Conservation (phyloP, 2,113 vertebrate genomes). For the Equus przewalskii region DNA sequence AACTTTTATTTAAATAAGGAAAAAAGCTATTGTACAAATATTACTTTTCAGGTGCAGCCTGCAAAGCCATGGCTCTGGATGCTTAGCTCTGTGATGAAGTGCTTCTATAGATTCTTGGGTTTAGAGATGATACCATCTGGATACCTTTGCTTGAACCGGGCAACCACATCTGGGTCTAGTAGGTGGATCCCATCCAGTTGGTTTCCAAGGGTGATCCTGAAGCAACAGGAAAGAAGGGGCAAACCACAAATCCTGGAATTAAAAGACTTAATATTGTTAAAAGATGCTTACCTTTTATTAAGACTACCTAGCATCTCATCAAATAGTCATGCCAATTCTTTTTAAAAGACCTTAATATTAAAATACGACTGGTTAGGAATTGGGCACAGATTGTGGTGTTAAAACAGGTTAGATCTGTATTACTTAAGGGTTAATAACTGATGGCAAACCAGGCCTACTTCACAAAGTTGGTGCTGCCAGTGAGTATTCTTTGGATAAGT, state of each 20-base stretch:
- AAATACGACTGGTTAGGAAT: background rate
- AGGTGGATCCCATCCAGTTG: constrained; percentile 96
- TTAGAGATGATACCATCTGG: constrained; percentile 96
- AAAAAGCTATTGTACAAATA: constrained; percentile 63
- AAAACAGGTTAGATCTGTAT: background rate
- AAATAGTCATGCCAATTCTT: background rate
- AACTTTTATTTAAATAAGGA: constrained; percentile 83
- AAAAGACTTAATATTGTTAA: constrained; percentile 67
- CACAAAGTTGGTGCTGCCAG: constrained; percentile 6
- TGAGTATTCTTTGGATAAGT: constrained; percentile 17
- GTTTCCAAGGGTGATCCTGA: constrained; percentile 95
- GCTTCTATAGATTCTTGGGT: constrained; percentile 91
- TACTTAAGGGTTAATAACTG: background rate
- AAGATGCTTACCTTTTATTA: constrained; percentile 21
- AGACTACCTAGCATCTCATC: background rate
- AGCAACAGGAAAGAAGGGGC: constrained; percentile 14
- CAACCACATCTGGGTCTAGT: constrained; percentile 95
- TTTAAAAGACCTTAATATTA: constrained; percentile 22
- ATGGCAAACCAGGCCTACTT: background rate
- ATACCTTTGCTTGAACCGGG: constrained; percentile 94
- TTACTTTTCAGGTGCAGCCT: constrained; percentile 42
- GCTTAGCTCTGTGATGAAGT: constrained; percentile 48
- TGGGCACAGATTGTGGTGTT: background rate
- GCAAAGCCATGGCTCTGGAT: constrained; percentile 23
- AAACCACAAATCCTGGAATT: constrained; percentile 63